Evolutionary conservation across 2,888 invertebrate species (phyloP).

Genomic region (Eupithecia subumbrata): DNA sequence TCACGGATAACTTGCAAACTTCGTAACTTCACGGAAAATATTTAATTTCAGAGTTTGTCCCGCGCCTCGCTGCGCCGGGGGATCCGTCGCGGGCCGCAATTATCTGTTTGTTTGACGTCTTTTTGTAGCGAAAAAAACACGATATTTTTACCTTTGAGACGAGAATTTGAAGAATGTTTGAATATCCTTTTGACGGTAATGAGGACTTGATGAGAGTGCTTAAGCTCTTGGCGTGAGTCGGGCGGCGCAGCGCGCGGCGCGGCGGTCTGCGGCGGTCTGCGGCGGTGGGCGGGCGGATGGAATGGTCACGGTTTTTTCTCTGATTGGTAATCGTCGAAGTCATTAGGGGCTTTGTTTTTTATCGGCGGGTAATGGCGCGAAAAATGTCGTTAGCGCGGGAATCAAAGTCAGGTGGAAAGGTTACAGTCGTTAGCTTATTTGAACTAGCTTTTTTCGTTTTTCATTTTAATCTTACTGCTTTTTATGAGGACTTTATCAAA

Average conservation of each 20-base stretch:
- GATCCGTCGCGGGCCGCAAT: slow-evolving; percentile 16
- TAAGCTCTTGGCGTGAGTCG: not conserved
- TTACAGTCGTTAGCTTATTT: slow-evolving; percentile 30
- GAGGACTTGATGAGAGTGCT: slow-evolving; percentile 3
- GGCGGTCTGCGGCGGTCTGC: not conserved
- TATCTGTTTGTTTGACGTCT: slow-evolving; percentile 29
- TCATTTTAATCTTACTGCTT: not conserved
- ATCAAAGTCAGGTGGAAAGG: slow-evolving; percentile 53
- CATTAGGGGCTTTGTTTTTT: slow-evolving; percentile 76
- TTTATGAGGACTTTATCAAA: not conserved
- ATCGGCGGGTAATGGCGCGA: slow-evolving; percentile 71
- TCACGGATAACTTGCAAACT: slow-evolving; percentile 22
- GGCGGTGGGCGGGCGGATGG: slow-evolving; percentile 6
- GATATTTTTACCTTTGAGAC: slow-evolving; percentile 9
- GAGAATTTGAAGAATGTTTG: not conserved
- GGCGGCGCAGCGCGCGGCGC: no score
- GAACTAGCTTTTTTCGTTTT: not conserved
- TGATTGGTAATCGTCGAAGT: slow-evolving; percentile 76
- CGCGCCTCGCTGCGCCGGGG: slow-evolving; percentile 18
- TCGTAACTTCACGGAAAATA: slow-evolving; percentile 49
- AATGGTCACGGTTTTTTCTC: slow-evolving; percentile 57
- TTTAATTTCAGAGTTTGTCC: slow-evolving; percentile 66
- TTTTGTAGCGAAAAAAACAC: slow-evolving; percentile 18
- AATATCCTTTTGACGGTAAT: slow-evolving; percentile 7
- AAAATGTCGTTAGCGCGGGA: slow-evolving; percentile 66